Evolutionary conservation across 1,140 invertebrate genomes (phyloP).

Genomic region (Camponotus floridanus): DNA sequence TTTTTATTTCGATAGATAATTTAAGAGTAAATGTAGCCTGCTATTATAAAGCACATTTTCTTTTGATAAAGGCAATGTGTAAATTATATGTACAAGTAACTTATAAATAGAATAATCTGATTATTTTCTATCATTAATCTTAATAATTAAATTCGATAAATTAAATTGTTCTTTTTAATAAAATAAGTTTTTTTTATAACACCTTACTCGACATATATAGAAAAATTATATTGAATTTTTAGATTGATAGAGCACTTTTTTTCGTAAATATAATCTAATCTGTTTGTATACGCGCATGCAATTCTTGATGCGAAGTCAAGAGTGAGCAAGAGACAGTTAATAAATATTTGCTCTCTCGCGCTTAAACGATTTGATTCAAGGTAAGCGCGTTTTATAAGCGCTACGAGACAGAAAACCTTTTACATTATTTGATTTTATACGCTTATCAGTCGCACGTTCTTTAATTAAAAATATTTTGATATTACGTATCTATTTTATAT

Average conservation of each 20-base stretch:
- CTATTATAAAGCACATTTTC: neutral
- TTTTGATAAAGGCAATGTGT: neutral
- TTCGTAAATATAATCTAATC: neutral
- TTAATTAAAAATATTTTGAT: neutral
- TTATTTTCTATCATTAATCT: neutral
- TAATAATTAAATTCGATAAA: neutral
- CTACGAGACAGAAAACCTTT: neutral
- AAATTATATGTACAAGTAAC: neutral
- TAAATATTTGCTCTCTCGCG: constrained; percentile 27
- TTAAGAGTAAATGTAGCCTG: neutral
- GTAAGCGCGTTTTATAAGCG: neutral
- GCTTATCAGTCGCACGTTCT: neutral
- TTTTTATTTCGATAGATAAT: neutral
- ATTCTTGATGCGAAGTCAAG: neutral
- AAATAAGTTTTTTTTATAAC: neutral
- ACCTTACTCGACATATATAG: neutral
- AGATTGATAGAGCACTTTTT: neutral
- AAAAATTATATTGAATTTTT: neutral
- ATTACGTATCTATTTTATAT: too few species aligned
- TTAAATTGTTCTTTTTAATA: neutral
- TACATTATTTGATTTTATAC: neutral
- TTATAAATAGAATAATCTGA: neutral
- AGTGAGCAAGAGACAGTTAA: constrained; percentile 5
- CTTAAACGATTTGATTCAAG: constrained; percentile 28
- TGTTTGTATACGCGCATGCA: neutral